Base-by-base conservation (phyloP, 2,797 vertebrate species). In the Enteromius anoplus region DNA sequence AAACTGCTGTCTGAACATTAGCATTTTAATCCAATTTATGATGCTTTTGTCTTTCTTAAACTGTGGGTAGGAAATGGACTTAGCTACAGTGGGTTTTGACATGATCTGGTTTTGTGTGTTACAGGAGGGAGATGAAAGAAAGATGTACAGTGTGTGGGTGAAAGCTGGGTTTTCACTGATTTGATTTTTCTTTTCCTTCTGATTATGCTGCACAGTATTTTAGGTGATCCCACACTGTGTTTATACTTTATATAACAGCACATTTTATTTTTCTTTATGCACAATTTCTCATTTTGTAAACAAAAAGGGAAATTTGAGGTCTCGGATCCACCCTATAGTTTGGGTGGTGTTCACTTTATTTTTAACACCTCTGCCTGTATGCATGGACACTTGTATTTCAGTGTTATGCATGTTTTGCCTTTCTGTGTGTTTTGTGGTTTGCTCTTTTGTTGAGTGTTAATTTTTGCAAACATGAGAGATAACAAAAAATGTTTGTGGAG, bases 251-350 rank as follows among this genome's bases (percentile, higher is more conserved):
- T 68, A 32, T 42, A 75, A 68, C 58, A 15, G 70, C 37, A 23
- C 21, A 12, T 12, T 73, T 64, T 37, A 51, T 68, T 66, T 23
- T 49, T 89, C 83, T 75, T 71, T 87, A 10, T 73, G n/a, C 21
- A 37, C 12, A 37, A 64, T 71, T 82, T 69, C 62, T 73, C 45
- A 55, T 87, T 86, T 84, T 90, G 60, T 85, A 90, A 91, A 90
- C 91, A 92, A 90, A 91, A 89, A 86, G 86, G 49, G 79, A 91
- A 91, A 93, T 93, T 93, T 89, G 88, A 92, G 92, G 90, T 92
- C 90, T 92, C 86, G 90, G 90, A 92, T 92, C 91, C 93, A 92
- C 92, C 92, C 93, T 93, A 87, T 91, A 92, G 90, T 93, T 93
- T 93, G 82, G 92, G 92, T 93, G 91, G 89, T 88, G 90, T 90